Evolutionary conservation across 2,113 vertebrate species (phyloP).

Genomic region (Gymnorhina tibicen): DNA sequence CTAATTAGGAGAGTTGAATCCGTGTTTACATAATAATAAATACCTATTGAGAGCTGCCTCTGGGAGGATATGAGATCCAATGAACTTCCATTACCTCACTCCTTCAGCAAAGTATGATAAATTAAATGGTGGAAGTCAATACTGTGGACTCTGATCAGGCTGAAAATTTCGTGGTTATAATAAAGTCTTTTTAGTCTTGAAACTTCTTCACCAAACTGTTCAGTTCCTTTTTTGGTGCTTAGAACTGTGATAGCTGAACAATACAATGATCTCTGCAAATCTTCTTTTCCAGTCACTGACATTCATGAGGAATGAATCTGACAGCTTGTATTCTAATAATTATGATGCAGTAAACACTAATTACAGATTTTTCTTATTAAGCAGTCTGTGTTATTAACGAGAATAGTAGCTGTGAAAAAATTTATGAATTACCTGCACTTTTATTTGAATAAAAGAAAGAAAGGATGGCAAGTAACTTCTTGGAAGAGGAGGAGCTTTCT

Average conservation of each 20-base stretch:
- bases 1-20: background rate
- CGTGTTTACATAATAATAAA: constrained; percentile 8
- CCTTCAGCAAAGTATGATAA: background rate
- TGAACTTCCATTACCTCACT: background rate
- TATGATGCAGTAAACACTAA: constrained; percentile 5
- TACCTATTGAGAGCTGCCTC: background rate
- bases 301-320: background rate
- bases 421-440: background rate
- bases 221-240: background rate
- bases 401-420: background rate
- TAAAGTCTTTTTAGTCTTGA: background rate
- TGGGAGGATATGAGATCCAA: background rate
- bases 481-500: background rate
- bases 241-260: background rate
- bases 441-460: background rate
- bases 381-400: background rate
- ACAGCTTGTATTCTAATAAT: constrained; percentile 29
- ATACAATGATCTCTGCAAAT: background rate
- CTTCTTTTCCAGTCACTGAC: background rate
- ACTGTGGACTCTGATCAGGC: background rate
- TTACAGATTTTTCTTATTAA: constrained; percentile 37
- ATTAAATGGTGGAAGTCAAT: background rate
- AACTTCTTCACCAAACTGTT: background rate
- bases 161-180: background rate
- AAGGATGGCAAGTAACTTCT: background rate